These are phyloP conservation scores for Acrobasis suavella DNA, from an alignment of 2,888 invertebrate species.

Conservation along the genomic window DNA sequence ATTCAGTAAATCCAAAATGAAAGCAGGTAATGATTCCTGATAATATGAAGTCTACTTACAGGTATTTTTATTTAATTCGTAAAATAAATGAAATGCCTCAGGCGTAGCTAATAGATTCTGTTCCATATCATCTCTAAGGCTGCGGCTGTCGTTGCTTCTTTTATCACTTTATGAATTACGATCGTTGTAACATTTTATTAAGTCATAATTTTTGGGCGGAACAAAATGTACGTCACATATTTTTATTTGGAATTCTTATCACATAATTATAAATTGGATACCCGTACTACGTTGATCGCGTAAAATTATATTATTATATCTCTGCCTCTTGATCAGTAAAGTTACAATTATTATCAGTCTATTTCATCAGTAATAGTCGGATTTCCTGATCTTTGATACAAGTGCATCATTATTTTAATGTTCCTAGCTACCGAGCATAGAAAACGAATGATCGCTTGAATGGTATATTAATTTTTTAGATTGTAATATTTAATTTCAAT, in stretches of 20 bases:
- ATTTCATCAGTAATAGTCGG: constrained; percentile 39
- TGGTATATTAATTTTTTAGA: constrained; percentile 26
- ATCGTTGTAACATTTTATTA: constrained; percentile 62
- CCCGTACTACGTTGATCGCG: constrained; percentile 38
- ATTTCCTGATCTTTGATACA: constrained; percentile 33
- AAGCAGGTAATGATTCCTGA: neutral
- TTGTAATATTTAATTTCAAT: constrained; percentile 22
- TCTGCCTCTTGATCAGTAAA: constrained; percentile 35
- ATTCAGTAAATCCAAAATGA: neutral
- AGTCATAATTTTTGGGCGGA: constrained; percentile 68
- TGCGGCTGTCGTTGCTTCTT: constrained; percentile 56
- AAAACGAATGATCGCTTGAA: constrained; percentile 19
- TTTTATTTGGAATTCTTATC: constrained; percentile 54
- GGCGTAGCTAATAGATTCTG: constrained; percentile 65
- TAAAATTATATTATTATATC: constrained; percentile 39
- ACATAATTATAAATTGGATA: constrained; percentile 48
- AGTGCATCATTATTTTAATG: constrained; percentile 17
- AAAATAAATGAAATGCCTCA: constrained; percentile 25
- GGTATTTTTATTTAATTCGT: constrained; percentile 25
- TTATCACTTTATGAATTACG: constrained; percentile 66
- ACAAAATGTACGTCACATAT: constrained; percentile 56
- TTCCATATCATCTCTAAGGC: constrained; percentile 49
- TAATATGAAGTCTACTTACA: constrained; percentile 10
- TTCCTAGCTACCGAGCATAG: constrained; percentile 32
- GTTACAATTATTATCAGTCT: constrained; percentile 40